These are phyloP conservation scores for Itoplectis maculator DNA, from an alignment of 2,888 invertebrate species.

Conservation along the genomic window DNA sequence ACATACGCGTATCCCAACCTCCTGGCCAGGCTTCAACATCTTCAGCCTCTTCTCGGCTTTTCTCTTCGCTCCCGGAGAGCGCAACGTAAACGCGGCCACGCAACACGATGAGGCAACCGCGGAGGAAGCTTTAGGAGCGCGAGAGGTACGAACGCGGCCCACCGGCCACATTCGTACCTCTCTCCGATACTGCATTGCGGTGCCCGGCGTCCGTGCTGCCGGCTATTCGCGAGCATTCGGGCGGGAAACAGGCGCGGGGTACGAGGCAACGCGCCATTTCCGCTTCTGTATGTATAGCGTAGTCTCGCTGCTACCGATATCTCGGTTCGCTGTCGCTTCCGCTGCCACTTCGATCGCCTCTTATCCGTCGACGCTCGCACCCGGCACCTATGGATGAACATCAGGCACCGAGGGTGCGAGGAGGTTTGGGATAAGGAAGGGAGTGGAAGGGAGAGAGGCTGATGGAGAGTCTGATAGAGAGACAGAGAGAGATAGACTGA, in stretches of 20 bases:
- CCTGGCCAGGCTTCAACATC: too few relatives aligned
- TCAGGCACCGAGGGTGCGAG: slow-evolving; percentile 25
- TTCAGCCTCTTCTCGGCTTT: slow-evolving; percentile 15
- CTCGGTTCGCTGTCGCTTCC: neutral
- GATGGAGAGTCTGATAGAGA: too few relatives aligned
- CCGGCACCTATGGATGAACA: slow-evolving; percentile 5
- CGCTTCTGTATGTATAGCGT: slow-evolving; percentile 6
- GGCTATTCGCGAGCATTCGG: slow-evolving; percentile 76
- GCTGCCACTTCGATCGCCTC: neutral
- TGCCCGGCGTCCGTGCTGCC: slow-evolving; percentile 76
- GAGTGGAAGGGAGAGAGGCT: too few relatives aligned
- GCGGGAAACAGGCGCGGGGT: slow-evolving; percentile 62
- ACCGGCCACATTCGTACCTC: slow-evolving; percentile 52
- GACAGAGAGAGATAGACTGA: too few relatives aligned
- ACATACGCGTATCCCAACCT: slow-evolving; percentile 34
- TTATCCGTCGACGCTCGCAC: neutral
- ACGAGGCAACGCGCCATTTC: slow-evolving; percentile 39
- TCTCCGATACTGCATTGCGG: slow-evolving; percentile 81
- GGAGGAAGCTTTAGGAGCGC: too few relatives aligned
- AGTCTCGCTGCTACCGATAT: slow-evolving; percentile 38
- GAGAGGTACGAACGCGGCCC: slow-evolving; percentile 47
- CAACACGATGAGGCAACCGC: too few relatives aligned
- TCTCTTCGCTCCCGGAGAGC: slow-evolving; percentile 27
- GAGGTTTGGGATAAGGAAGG: too few relatives aligned
- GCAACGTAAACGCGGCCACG: slow-evolving; percentile 52